Base-by-base conservation (phyloP, 2,888 invertebrate species). In the Actias luna region DNA sequence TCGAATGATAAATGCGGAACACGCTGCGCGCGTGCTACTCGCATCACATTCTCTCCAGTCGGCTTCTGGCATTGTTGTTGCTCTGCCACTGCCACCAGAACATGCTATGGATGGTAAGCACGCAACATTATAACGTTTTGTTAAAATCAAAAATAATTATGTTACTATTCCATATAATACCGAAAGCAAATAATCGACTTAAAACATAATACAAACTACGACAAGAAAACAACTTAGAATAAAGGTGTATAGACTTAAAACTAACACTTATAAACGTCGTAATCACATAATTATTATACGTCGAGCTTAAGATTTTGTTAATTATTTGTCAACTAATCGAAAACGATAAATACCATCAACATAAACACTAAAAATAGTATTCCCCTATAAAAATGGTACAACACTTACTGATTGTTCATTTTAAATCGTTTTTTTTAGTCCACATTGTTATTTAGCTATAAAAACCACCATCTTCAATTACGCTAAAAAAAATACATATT, bases 51-150 rank as follows among this genome's bases (percentile, higher is more conserved):
- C 89, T 36, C 80, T 97, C 57, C 81, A 89, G 0, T 84, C 96
- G 4, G 76, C 91, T 27, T 96, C 96, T 4, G 97, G 97, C 12
- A 94, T 98, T 64, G 92, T 99, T 39, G 93, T 99, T 65, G 98
- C 97, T 2, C 98, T 99, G 1, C 98, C 99, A 0, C 95, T 99
- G 69, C 99, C 99, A 0, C 86, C 94, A 69, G 93, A 96, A 71
- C 83, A 93, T 79, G 94, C 96, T 16, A 93, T 95, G 82, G 88
- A 95, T 77, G 92, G 93, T 93, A 73, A 78, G 64, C 25, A 22
- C n/a, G 5, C 7, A 2, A 46, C 22, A 39, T 46, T 7, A 10
- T 7, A 4, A 46, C 46, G 7, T 42, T 42, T 18, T 42, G 42
- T 18, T 18, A 46, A 5, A 1, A 8, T 10, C 2, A 1, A 46